phyloP scores from a whole-genome alignment of 2,888 invertebrate species.

The Chironomus riparius region DNA sequence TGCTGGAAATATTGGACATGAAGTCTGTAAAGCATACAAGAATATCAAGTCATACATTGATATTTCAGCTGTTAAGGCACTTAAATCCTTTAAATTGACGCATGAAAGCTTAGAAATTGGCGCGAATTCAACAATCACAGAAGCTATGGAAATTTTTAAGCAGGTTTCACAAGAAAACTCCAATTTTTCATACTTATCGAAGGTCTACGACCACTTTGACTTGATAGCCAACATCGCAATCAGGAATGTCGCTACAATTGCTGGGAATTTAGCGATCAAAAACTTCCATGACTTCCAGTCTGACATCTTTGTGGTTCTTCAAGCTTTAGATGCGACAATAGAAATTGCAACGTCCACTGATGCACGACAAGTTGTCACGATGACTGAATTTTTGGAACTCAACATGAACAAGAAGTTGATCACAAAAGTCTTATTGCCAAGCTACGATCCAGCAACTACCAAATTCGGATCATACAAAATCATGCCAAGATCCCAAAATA shows the following conservation, averaged over 20 bases:
- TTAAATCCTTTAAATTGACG: slow-evolving; percentile 39
- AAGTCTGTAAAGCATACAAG: slow-evolving; percentile 40
- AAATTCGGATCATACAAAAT: slow-evolving; percentile 51
- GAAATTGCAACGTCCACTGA: slow-evolving; percentile 38
- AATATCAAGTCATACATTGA: slow-evolving; percentile 12
- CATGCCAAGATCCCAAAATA: slow-evolving; percentile 62
- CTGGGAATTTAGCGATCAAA: slow-evolving; percentile 62
- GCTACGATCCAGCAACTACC: slow-evolving; percentile 33
- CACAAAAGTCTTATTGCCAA: slow-evolving; percentile 33
- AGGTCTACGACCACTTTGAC: slow-evolving; percentile 51
- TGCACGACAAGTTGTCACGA: slow-evolving; percentile 37
- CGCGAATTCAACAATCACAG: slow-evolving; percentile 47
- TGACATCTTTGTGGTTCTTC: slow-evolving; percentile 52
- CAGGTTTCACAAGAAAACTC: slow-evolving; percentile 37
- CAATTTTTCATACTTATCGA: slow-evolving; percentile 48
- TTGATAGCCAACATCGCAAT: slow-evolving; percentile 58
- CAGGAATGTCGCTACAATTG: slow-evolving; percentile 57
- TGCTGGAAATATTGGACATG: slow-evolving; percentile 64
- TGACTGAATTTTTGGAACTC: no score
- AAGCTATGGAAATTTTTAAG: slow-evolving; percentile 45
- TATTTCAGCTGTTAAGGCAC: slow-evolving; percentile 43
- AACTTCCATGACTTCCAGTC: slow-evolving; percentile 61
- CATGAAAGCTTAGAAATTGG: slow-evolving; percentile 41
- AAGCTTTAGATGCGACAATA: slow-evolving; percentile 34
- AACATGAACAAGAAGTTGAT: slow-evolving; percentile 32